Conservation (phyloP, 2,888 invertebrate species). For the Pogonocherus hispidulus region DNA sequence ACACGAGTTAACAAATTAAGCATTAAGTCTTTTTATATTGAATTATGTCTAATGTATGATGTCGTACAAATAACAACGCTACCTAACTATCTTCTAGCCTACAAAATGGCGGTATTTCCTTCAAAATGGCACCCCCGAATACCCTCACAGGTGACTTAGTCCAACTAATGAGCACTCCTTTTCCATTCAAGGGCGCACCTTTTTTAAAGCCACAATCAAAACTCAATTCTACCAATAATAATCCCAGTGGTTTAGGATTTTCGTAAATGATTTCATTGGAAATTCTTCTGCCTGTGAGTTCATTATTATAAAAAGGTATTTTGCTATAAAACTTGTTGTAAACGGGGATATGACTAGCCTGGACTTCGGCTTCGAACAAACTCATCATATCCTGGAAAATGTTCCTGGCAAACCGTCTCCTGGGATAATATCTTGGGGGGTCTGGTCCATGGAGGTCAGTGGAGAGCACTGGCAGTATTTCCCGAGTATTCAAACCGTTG, state of each 20-base stretch:
- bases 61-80: no score
- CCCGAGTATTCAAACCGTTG: slow-evolving; percentile 1
- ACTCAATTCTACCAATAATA: slow-evolving; percentile 68
- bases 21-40: no score
- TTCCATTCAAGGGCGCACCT: slow-evolving; percentile 69
- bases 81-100: neutral
- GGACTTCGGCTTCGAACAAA: slow-evolving; percentile 42
- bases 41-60: no score
- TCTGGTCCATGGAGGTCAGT: neutral
- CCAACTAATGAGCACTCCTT: slow-evolving; percentile 75
- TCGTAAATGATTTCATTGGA: slow-evolving; percentile 31
- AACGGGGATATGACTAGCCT: neutral
- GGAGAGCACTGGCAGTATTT: neutral
- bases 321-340: neutral
- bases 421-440: neutral
- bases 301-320: neutral
- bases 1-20: no score
- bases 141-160: slow-evolving; percentile 76
- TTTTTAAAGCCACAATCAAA: slow-evolving; percentile 69
- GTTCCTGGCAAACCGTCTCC: neutral
- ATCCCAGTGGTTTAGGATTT: slow-evolving; percentile 64
- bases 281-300: neutral
- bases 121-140: slow-evolving; percentile 77
- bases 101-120: slow-evolving; percentile 74
- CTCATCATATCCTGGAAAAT: slow-evolving; percentile 32